Percentiles rank a stretch among this genome's conserved stretches.
Evolutionary conservation across 2,888 invertebrate species (phyloP).

Genomic region (Drosophila pseudotakahashii): DNA sequence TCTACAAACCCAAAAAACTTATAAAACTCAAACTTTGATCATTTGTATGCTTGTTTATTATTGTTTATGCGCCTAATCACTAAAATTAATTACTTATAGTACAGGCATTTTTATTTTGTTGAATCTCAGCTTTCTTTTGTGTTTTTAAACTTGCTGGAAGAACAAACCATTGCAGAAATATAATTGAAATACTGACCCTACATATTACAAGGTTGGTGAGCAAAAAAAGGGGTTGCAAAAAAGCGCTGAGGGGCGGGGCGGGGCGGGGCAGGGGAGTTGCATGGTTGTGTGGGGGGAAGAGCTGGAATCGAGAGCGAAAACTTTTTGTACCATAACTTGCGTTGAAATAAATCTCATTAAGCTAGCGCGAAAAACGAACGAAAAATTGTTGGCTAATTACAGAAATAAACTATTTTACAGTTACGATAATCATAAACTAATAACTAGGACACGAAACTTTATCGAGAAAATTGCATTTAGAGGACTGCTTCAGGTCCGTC

Average conservation of each 20-base stretch:
- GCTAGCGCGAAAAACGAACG: conserved; percentile 66
- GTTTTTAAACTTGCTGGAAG: conserved; percentile 72
- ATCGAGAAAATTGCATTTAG: conserved; percentile 73
- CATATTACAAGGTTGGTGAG: conserved; percentile 28
- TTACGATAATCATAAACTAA: conserved; percentile 68
- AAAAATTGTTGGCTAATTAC: conserved; percentile 73
- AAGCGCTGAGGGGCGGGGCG: background rate
- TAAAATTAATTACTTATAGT: conserved; percentile 73
- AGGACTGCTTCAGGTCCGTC: conserved; percentile 29
- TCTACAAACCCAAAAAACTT: background rate
- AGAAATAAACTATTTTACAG: conserved; percentile 74
- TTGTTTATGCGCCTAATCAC: conserved; percentile 66
- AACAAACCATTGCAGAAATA: conserved; percentile 67
- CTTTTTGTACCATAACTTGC: conserved; percentile 75
- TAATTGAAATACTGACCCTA: conserved; percentile 59
- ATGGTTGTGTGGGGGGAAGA: conserved; percentile 8
- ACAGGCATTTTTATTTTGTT: conserved; percentile 52
- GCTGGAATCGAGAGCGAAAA: conserved; percentile 61
- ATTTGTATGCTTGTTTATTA: conserved; percentile 56
- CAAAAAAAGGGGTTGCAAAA: conserved; percentile 6
- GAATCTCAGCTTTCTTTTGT: conserved; percentile 50
- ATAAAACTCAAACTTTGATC: conserved; percentile 1
- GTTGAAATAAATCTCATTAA: conserved; percentile 76
- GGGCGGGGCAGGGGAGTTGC: background rate
- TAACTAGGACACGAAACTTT: conserved; percentile 68